Conservation (phyloP, 1,140 invertebrate genomes). For the Lucilia cuprina region DNA sequence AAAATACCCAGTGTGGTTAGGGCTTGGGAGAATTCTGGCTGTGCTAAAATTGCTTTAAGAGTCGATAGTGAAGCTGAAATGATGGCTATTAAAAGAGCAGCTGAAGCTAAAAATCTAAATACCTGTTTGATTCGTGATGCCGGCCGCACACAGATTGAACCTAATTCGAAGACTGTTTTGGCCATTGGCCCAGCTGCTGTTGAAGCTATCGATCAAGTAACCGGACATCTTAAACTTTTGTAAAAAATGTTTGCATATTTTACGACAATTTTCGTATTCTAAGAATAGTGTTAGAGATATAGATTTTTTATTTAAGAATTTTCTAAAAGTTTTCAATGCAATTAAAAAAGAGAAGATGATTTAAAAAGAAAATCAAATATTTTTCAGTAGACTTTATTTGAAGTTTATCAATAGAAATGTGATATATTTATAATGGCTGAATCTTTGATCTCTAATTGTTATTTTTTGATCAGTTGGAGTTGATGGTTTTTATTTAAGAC, state of each 20-base stretch:
- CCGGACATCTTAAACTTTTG: constrained; percentile 87
- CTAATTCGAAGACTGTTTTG: constrained; percentile 86
- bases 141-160: constrained; percentile 86
- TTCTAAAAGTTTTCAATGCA: not conserved
- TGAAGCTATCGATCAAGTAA: constrained; percentile 79
- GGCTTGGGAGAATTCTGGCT: constrained; percentile 79
- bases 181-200: constrained; percentile 87
- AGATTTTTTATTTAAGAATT: not conserved
- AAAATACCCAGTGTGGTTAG: constrained; percentile 71
- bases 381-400: too few relatives aligned
- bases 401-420: too few relatives aligned
- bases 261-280: not conserved
- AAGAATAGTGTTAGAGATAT: not conserved
- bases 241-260: constrained; percentile 59
- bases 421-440: too few relatives aligned
- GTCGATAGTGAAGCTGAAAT: constrained; percentile 74
- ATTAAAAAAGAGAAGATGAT: not conserved
- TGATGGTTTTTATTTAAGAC: too few relatives aligned
- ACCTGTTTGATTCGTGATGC: constrained; percentile 84
- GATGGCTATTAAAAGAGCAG: constrained; percentile 71
- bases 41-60: constrained; percentile 84
- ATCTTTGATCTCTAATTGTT: too few relatives aligned
- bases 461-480: too few relatives aligned
- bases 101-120: constrained; percentile 73
- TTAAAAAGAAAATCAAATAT: not conserved